Base-by-base conservation (phyloP, 2,113 vertebrate genomes). In the Gopherus evgoodei region DNA sequence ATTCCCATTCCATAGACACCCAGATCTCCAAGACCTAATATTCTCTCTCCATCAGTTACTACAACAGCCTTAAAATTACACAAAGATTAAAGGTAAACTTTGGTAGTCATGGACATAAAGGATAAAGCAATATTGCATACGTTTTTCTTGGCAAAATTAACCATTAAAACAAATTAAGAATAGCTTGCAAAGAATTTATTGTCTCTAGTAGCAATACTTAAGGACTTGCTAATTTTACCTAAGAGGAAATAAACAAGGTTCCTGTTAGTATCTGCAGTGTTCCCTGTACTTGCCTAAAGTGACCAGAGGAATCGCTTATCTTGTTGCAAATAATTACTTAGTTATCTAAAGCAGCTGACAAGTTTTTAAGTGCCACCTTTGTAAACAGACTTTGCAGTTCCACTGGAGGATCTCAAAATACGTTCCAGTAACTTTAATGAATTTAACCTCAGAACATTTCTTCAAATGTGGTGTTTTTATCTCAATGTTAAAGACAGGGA, bases 1-100 rank as follows among this genome's bases (percentile, higher is more conserved):
- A 99, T 99, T 25, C 99, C 99, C 99, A 99, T 99, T 84, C 99
- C 99, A 52, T 99, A 99, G 88, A 99, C 99, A 4, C 99, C 99
- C 35, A 99, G 97, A 97, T 99, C 99, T 19, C 99, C 99, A 49
- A 99, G 98, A 75, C 99, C 99, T 97, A 99, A 93, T 96, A 99
- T 99, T 69, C 99, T 99, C 97, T 99, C 99, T 87, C 99, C 99
- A 13, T 99, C 99, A 22, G 99, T 99, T 90, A 99, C 99, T 0
- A 99, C 99, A 22, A 99, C 99, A 29, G 99, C 99, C 99, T 99
- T 96, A 53, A 96, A 92, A 86, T 94, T 27, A 94, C 22, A 97
- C 89, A 47, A 27, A 89, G 22, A 54, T 10, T 57, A 21, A 83
- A 83, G 84, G 13, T 4, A 49, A 0, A 6, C 0, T 49, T 27